These are phyloP conservation scores for Luperina testacea DNA, from an alignment of 2,888 invertebrate species.

Conservation along the genomic window DNA sequence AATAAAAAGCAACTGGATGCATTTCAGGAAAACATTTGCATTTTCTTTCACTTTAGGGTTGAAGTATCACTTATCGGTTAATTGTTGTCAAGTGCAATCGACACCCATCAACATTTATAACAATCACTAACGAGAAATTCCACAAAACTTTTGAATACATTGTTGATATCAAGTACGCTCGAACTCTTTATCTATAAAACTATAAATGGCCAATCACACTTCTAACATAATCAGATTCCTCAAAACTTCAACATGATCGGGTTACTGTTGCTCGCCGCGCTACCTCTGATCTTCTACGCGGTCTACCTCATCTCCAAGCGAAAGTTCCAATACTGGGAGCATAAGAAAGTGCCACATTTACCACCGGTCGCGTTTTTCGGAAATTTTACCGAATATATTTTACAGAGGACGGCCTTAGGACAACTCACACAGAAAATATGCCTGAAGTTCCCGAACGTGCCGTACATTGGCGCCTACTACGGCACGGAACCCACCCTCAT, in stretches of 20 bases:
- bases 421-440: slow-evolving; percentile 72
- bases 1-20: not conserved
- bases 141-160: slow-evolving; percentile 3
- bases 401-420: slow-evolving; percentile 69
- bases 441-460: slow-evolving; percentile 71
- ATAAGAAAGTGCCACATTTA: slow-evolving; percentile 71
- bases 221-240: not conserved
- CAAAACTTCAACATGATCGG: slow-evolving; percentile 45
- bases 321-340: slow-evolving; percentile 77
- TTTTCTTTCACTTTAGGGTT: not conserved
- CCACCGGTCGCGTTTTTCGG: slow-evolving; percentile 76
- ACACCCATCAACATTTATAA: not conserved
- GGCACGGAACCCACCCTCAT: slow-evolving; percentile 81
- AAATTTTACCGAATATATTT: slow-evolving; percentile 75
- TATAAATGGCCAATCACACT: slow-evolving; percentile 25
- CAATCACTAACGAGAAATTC: slow-evolving; percentile 5
- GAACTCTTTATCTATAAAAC: slow-evolving; percentile 17
- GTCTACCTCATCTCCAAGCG: slow-evolving; percentile 64
- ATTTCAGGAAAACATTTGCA: not conserved
- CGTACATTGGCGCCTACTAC: slow-evolving; percentile 78
- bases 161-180: slow-evolving; percentile 9
- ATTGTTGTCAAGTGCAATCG: not conserved
- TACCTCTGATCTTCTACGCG: slow-evolving; percentile 38
- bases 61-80: not conserved
- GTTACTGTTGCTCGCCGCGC: slow-evolving; percentile 13